Percentiles rank a stretch among this genome's conserved stretches.
phyloP scores from a whole-genome alignment of 2,797 vertebrate species.

The Columba guinea region DNA sequence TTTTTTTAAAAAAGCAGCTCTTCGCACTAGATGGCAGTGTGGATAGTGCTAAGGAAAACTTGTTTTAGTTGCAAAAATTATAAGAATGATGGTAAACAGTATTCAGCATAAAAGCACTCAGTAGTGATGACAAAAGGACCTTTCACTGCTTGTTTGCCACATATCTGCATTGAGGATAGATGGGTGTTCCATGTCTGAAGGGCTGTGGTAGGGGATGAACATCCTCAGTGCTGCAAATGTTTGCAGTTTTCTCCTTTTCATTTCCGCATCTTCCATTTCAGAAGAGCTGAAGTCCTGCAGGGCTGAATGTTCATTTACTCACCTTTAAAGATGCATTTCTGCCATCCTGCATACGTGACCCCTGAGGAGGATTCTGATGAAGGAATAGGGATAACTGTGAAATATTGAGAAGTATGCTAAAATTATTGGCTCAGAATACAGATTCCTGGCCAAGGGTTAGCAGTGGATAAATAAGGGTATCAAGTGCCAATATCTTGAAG shows the following conservation, averaged over 20 bases:
- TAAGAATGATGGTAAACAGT: neutral
- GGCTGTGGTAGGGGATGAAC: neutral
- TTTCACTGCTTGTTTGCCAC: neutral
- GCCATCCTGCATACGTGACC: neutral
- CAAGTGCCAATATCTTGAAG: neutral
- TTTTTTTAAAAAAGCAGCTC: neutral
- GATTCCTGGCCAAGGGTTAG: neutral
- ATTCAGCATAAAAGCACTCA: neutral
- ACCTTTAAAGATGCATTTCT: neutral
- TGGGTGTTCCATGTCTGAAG: neutral
- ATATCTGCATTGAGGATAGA: neutral
- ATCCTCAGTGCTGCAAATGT: neutral
- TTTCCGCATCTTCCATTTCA: neutral
- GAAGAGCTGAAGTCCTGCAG: neutral
- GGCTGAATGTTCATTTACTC: neutral
- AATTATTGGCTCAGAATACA: neutral
- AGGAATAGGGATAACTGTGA: neutral
- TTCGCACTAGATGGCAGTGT: conserved; percentile 75
- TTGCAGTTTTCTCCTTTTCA: neutral
- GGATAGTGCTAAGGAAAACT: conserved; percentile 1
- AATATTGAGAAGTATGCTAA: neutral
- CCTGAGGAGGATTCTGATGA: neutral
- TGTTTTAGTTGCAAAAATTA: neutral
- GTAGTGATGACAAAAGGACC: neutral
- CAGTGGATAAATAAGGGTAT: neutral